Conservation (phyloP, 2,113 vertebrate species). For the Coptodon rendalli region DNA sequence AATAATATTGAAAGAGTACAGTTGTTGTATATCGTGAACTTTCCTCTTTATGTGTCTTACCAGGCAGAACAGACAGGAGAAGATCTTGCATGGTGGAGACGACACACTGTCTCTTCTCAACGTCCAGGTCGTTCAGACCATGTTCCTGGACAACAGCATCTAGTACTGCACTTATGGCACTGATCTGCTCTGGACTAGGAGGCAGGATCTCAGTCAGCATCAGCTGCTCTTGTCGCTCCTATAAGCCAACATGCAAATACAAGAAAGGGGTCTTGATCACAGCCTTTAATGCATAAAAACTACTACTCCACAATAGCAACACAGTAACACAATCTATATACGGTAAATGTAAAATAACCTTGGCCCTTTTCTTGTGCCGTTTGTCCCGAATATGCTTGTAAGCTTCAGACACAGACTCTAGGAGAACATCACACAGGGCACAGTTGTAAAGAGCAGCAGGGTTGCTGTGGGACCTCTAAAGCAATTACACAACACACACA, state of each 20-base stretch:
- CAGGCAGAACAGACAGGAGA: slow-evolving; percentile 79
- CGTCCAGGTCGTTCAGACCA: slow-evolving; percentile 78
- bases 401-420: slow-evolving; percentile 82
- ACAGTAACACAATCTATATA: neutral
- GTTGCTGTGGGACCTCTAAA: slow-evolving; percentile 77
- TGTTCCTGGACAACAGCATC: slow-evolving; percentile 75
- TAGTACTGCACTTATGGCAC: slow-evolving; percentile 75
- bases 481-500: neutral
- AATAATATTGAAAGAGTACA: neutral
- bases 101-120: slow-evolving; percentile 74
- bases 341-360: slow-evolving; percentile 42
- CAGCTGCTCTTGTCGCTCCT: slow-evolving; percentile 86
- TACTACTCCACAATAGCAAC: neutral
- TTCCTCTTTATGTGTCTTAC: slow-evolving; percentile 52
- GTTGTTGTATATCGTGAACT: neutral
- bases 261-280: neutral
- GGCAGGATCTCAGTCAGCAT: slow-evolving; percentile 80
- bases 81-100: slow-evolving; percentile 79
- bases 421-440: slow-evolving; percentile 79
- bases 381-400: slow-evolving; percentile 88
- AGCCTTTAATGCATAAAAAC: neutral
- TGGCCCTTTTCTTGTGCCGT: slow-evolving; percentile 83
- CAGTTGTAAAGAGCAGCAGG: slow-evolving; percentile 81
- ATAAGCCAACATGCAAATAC: neutral
- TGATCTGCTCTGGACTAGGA: slow-evolving; percentile 77